Percentiles rank a stretch among this genome's conserved stretches.
Evolutionary conservation across 1,140 invertebrate genomes (phyloP).

Genomic region (Apis mellifera): DNA sequence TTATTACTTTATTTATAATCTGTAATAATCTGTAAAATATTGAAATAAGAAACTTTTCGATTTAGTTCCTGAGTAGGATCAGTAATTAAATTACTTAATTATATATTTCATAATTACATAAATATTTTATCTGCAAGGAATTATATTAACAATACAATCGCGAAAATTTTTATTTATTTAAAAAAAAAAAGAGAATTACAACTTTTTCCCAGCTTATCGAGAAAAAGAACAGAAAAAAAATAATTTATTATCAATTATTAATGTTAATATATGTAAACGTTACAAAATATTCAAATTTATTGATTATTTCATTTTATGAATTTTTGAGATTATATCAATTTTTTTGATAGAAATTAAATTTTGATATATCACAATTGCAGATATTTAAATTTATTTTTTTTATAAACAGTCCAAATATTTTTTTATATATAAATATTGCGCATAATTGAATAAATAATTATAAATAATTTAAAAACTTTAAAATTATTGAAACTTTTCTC

Average conservation of each 20-base stretch:
- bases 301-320: not conserved
- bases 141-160: not conserved
- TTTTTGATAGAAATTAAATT: not conserved
- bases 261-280: not conserved
- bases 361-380: too few species aligned
- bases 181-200: not conserved
- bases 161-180: not conserved
- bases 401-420: not conserved
- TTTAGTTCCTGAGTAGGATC: not conserved
- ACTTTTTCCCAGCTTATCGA: constrained; percentile 26
- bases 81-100: constrained; percentile 6
- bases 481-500: too few species aligned
- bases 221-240: constrained; percentile 12
- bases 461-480: too few species aligned
- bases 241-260: constrained; percentile 18
- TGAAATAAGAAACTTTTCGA: not conserved
- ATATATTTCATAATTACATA: constrained; percentile 17
- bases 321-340: not conserved
- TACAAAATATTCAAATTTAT: constrained; percentile 2
- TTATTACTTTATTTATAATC: constrained; percentile 10
- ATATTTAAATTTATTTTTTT: not conserved
- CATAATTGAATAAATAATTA: too few species aligned
- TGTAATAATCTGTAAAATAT: not conserved
- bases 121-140: not conserved
- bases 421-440: too few species aligned